Evolutionary conservation across 2,888 invertebrate genomes (phyloP), one percentile per base, ranked within the genome.

Genomic region (Cinara cedri): DNA sequence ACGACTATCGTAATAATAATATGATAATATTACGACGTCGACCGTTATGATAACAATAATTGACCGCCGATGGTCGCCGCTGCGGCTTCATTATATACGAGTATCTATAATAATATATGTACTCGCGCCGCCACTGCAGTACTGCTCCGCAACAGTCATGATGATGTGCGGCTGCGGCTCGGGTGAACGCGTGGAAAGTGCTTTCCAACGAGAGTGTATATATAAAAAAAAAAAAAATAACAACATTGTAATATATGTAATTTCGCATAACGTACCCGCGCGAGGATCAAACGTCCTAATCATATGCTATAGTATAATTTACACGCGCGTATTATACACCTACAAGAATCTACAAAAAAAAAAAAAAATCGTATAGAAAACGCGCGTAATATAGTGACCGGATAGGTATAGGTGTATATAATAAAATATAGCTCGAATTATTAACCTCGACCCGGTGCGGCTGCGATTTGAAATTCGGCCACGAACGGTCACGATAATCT

Each of bases 131-230:
- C n/a, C n/a, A n/a, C n/a, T n/a, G n/a, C n/a, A n/a, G n/a, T n/a
- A n/a, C n/a, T n/a, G n/a, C n/a, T n/a, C n/a, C n/a, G n/a, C n/a
- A n/a, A n/a, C n/a, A n/a, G n/a, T n/a, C n/a, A n/a, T n/a, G n/a
- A n/a, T n/a, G n/a, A n/a, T n/a, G n/a, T n/a, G n/a, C n/a, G n/a
- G n/a, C n/a, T n/a, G n/a, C 19, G 21, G 54, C 1, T n/a, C 11
- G 19, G n/a, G 24, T 26, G 54, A 66, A 55, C 55, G 49, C 42
- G 44, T 57, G 66, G 55, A 66, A 76, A 76, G 76, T 76, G 66
- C 66, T 66, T 66, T 66, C 66, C 75, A 75, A 55, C 75, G 65
- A 54, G 63, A 75, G 66, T 66, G 54, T 63, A 74, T 2, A 46
- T 44, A 44, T 8, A 44, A 44, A 44, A 44, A 44, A 8, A 44